Conservation (phyloP, 2,888 invertebrate species). For the Tryphoninae sp. region DNA sequence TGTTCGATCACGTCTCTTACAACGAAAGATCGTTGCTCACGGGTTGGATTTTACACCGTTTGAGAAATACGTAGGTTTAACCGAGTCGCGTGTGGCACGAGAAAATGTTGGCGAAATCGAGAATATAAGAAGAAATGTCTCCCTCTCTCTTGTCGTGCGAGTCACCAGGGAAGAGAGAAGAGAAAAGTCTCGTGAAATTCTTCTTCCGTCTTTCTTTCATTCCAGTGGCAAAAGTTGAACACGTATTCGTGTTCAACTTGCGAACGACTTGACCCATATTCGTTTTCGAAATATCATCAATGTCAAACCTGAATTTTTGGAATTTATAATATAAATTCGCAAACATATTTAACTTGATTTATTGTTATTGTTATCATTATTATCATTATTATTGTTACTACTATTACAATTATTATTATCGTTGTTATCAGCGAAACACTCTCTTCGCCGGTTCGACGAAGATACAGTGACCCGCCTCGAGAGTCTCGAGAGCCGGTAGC, state of each 20-base stretch:
- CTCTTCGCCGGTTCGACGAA: slow-evolving; percentile 24
- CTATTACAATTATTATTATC: neutral
- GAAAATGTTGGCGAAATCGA: slow-evolving; percentile 50
- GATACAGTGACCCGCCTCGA: slow-evolving; percentile 41
- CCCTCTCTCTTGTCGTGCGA: slow-evolving; percentile 3
- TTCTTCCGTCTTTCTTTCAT: slow-evolving; percentile 21
- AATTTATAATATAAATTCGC: neutral
- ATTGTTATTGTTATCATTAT: neutral
- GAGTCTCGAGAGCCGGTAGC: slow-evolving; percentile 15
- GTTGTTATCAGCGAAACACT: neutral
- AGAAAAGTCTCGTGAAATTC: slow-evolving; percentile 29
- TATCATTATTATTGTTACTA: slow-evolving; percentile 2
- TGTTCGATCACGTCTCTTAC: neutral
- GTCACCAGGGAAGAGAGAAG: slow-evolving; percentile 31
- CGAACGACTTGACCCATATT: neutral
- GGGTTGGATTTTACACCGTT: neutral
- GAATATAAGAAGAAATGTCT: slow-evolving; percentile 46
- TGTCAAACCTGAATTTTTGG: neutral
- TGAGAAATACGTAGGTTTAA: slow-evolving; percentile 2
- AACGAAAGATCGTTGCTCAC: slow-evolving; percentile 17
- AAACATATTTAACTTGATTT: neutral
- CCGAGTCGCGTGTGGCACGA: slow-evolving; percentile 28
- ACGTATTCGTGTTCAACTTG: slow-evolving; percentile 13
- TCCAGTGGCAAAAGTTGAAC: slow-evolving; percentile 21
- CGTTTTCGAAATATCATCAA: neutral